Base-by-base conservation (phyloP, 2,113 vertebrate genomes). In the Salvelinus namaycush region DNA sequence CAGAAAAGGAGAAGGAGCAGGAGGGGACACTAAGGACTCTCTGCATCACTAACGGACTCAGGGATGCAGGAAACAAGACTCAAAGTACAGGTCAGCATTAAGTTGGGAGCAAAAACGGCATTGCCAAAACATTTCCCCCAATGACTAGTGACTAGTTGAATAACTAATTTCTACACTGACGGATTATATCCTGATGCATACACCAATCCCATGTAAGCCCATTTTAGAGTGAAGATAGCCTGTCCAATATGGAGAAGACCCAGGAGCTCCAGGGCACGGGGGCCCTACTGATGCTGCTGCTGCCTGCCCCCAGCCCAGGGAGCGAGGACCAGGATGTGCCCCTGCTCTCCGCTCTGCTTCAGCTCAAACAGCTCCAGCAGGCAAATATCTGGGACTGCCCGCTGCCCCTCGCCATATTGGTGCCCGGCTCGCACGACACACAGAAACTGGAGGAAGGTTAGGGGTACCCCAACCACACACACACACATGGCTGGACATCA, bases 351-450 rank as follows among this genome's bases (percentile, higher is more conserved):
- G 95, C 96, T 0, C 79, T 97, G 79, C 91, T 99, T 44, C 96
- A 98, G 87, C 89, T 98, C 73, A 97, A 93, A 80, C 97, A 97
- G 88, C 89, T 99, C 2, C 95, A 98, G 72, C 95, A 97, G 75
- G 95, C 91, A 29, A 96, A 94, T 81, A 92, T 93, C 60, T 96
- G 96, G 90, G 92, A 95, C 27, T 94, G 94, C 0, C 72, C 95
- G 0, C 83, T 97, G 54, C 96, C 96, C 0, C 89, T 99, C 59
- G 94, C 89, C 22, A 82, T 99, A 27, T 91, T 99, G 4, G 92
- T 95, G 0, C 95, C 96, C 0, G 70, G 89, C 0, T 83, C 86
- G 0, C 84, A 81, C 6, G 81, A 87, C 0, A 59, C 68, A 5
- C 76, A 86, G 51, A 87, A 79, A 66, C 87, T 94, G 0, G 87